Base-by-base conservation (phyloP, 2,888 invertebrate genomes). In the Chalcis sispes region DNA sequence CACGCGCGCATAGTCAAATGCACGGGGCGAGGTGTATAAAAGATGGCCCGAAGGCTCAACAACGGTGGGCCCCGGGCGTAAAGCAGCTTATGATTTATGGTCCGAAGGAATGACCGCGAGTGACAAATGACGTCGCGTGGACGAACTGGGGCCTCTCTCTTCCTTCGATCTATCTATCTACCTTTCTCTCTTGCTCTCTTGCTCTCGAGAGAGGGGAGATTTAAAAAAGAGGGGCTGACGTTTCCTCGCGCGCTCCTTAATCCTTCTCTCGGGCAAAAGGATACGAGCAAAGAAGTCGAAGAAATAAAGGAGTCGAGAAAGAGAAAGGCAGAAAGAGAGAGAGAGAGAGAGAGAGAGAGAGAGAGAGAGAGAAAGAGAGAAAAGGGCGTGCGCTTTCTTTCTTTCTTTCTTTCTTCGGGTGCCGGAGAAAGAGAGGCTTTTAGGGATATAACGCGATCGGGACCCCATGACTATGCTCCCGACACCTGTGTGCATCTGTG, bases 401-500 rank as follows among this genome's bases (percentile, higher is more conserved):
- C 58, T 36, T 62, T 64, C 59, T 20, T 15, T 72, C 18, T 46
- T 1, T 65, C 58, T 4, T 20, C 25, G 36, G 15, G 18, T 4
- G 50, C 8, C 20, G 15, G 42, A 42, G 15, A 42, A 8, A 25
- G 36, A 40, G 67, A 54, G 15, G 56, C 75, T 75, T 72, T 75
- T 72, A 70, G 61, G 56, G 74, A n/a, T 66, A 78, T 75, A 76
- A 79, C 79, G 73, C 69, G 77, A 42, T 66, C 48, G 36, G 77
- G 77, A n/a, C n/a, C n/a, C n/a, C n/a, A n/a, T n/a, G n/a, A 13
- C 23, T 27, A 80, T 77, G 79, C 76, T 82, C 75, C 80, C 75
- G 80, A 82, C 83, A 85, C 85, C 85, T 84, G 83, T 82, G 79
- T 80, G 80, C n/a, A n/a, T n/a, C n/a, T n/a, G n/a, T n/a, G n/a